A percentile compares a stretch with the other conserved stretches of the same genome.
Conservation (phyloP, 2,888 invertebrate species). For the Lasioglossum villosulum region DNA sequence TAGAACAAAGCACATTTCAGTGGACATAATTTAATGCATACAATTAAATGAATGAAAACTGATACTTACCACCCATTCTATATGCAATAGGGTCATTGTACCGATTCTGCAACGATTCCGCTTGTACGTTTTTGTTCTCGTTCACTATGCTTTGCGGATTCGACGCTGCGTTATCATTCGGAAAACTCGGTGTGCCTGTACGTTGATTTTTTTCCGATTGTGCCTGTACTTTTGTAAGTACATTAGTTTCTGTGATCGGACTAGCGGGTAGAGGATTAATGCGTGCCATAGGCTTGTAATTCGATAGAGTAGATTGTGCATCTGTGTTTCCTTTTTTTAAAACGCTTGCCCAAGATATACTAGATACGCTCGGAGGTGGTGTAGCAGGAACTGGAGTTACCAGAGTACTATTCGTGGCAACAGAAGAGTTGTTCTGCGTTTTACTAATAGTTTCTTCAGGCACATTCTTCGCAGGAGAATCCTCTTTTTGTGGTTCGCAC, state of each 20-base stretch:
- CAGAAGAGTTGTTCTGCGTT: slow-evolving; percentile 44
- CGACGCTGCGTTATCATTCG: slow-evolving; percentile 47
- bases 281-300: slow-evolving; percentile 76
- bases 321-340: slow-evolving; percentile 76
- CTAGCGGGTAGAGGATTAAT: slow-evolving; percentile 74
- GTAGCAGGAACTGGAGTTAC: slow-evolving; percentile 30
- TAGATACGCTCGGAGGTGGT: slow-evolving; percentile 36
- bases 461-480: slow-evolving; percentile 47
- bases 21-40: background rate
- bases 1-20: slow-evolving; percentile 82
- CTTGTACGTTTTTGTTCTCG: slow-evolving; percentile 45
- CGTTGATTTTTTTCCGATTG: slow-evolving; percentile 56
- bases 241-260: slow-evolving; percentile 45
- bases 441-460: slow-evolving; percentile 62
- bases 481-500: slow-evolving; percentile 61
- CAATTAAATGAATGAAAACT: too few relatives aligned
- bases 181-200: slow-evolving; percentile 18
- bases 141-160: slow-evolving; percentile 31
- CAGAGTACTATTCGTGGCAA: slow-evolving; percentile 34
- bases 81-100: slow-evolving; percentile 89
- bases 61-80: slow-evolving; percentile 89
- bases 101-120: slow-evolving; percentile 63
- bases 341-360: slow-evolving; percentile 83
- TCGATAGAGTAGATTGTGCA: slow-evolving; percentile 50
- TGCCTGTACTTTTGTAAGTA: slow-evolving; percentile 38